These are phyloP conservation scores for Drosophila borealis DNA, from an alignment of 2,888 invertebrate species.

Conservation along the genomic window DNA sequence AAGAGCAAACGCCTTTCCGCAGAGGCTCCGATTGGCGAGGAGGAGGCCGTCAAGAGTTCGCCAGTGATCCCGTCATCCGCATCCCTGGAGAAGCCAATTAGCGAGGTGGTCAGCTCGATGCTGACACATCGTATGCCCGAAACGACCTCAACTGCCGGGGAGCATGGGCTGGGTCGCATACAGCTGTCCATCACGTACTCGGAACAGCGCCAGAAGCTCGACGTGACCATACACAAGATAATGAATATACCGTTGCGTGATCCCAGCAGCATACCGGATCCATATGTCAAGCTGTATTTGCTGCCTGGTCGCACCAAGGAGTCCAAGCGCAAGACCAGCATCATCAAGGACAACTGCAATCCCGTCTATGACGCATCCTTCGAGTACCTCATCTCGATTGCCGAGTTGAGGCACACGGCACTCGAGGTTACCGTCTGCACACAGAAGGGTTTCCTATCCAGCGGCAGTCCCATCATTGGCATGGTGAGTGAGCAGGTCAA, in stretches of 20 bases:
- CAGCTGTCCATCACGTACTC: slow-evolving; percentile 94
- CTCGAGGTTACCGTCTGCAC: slow-evolving; percentile 95
- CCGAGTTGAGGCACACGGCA: slow-evolving; percentile 91
- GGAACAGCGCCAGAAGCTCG: slow-evolving; percentile 91
- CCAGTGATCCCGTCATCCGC: slow-evolving; percentile 71
- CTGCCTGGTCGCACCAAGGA: slow-evolving; percentile 94
- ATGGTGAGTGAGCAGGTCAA: slow-evolving; percentile 86
- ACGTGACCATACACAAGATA: slow-evolving; percentile 94
- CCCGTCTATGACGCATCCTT: slow-evolving; percentile 96
- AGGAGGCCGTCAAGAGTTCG: slow-evolving; percentile 62
- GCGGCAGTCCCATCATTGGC: slow-evolving; percentile 93
- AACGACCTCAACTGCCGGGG: slow-evolving; percentile 89
- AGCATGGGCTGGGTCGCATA: slow-evolving; percentile 91
- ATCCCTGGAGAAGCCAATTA: slow-evolving; percentile 72
- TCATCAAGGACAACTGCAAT: slow-evolving; percentile 94
- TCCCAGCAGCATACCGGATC: slow-evolving; percentile 93
- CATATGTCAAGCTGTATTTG: slow-evolving; percentile 95
- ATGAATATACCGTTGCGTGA: slow-evolving; percentile 94
- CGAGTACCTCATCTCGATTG: slow-evolving; percentile 93
- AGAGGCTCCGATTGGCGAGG: slow-evolving; percentile 78
- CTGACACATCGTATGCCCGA: slow-evolving; percentile 88
- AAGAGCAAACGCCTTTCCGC: slow-evolving; percentile 72
- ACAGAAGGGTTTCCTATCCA: slow-evolving; percentile 92
- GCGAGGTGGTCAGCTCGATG: slow-evolving; percentile 78
- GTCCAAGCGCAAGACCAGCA: slow-evolving; percentile 93